A percentile compares a stretch with the other conserved stretches of the same genome.
phyloP scores from a whole-genome alignment of 2,797 vertebrate genomes.

The Scleropages formosus region DNA sequence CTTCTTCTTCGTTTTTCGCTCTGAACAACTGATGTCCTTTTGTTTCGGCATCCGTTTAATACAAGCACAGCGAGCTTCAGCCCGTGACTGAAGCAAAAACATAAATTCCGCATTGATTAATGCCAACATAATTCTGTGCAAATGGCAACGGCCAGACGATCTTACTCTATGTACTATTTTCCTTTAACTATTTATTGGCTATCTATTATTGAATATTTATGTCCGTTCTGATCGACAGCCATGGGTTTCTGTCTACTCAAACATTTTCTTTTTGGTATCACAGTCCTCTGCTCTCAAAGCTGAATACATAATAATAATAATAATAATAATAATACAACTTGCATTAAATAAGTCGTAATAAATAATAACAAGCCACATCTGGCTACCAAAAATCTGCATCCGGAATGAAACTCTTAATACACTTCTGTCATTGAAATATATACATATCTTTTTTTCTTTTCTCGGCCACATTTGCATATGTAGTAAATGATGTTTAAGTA shows the following conservation, averaged over 20 bases:
- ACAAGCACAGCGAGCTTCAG: slow-evolving; percentile 55
- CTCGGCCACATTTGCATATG: slow-evolving; percentile 46
- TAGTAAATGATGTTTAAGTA: slow-evolving; percentile 91
- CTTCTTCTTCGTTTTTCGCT: slow-evolving; percentile 12
- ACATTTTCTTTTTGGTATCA: slow-evolving; percentile 17
- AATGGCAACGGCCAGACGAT: slow-evolving; percentile 22
- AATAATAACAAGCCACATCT: slow-evolving; percentile 25
- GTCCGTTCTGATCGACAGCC: slow-evolving; percentile 27
- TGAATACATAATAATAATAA: slow-evolving; percentile 26
- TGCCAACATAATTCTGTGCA: slow-evolving; percentile 53
- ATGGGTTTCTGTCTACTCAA: slow-evolving; percentile 20
- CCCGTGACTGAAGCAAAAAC: slow-evolving; percentile 51
- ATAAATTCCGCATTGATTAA: slow-evolving; percentile 67
- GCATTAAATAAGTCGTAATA: slow-evolving; percentile 17
- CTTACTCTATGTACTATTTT: slow-evolving; percentile 17
- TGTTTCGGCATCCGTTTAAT: slow-evolving; percentile 43
- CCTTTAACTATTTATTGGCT: slow-evolving; percentile 30
- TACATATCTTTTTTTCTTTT: slow-evolving; percentile 16
- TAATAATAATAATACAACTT: slow-evolving; percentile 27
- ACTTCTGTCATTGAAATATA: slow-evolving; percentile 18
- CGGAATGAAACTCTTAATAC: slow-evolving; percentile 23
- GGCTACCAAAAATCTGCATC: slow-evolving; percentile 27
- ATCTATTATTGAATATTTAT: slow-evolving; percentile 30
- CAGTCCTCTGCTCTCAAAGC: slow-evolving; percentile 11
- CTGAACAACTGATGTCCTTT: slow-evolving; percentile 9